phyloP scores from a whole-genome alignment of 2,888 invertebrate genomes.

The Beris morrisii region DNA sequence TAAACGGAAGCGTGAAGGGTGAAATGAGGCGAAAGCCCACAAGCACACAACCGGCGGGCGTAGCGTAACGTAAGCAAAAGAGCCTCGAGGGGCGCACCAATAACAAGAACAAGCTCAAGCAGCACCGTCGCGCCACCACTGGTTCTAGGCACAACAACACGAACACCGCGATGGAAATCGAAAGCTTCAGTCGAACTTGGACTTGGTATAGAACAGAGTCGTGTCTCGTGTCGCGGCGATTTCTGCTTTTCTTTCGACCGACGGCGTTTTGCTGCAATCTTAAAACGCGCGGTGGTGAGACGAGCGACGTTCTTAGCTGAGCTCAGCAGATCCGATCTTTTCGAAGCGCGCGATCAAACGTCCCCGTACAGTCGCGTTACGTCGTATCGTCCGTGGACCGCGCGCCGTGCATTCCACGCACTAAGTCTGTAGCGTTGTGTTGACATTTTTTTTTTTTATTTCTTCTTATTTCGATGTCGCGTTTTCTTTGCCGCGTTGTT shows the following conservation, averaged over 20 bases:
- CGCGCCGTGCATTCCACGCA: too few relatives aligned
- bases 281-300: not conserved
- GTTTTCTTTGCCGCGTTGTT: too few relatives aligned
- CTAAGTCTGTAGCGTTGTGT: too few relatives aligned
- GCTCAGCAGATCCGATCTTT: not conserved
- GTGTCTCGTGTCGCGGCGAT: constrained; percentile 13
- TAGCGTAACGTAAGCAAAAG: too few relatives aligned
- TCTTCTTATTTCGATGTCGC: too few relatives aligned
- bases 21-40: too few relatives aligned
- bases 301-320: not conserved
- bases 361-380: not conserved
- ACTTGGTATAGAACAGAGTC: constrained; percentile 23
- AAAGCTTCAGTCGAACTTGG: constrained; percentile 31
- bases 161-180: constrained; percentile 18
- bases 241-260: constrained; percentile 3
- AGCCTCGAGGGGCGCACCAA: too few relatives aligned
- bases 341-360: not conserved
- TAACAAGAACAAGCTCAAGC: too few relatives aligned
- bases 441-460: too few relatives aligned
- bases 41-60: too few relatives aligned
- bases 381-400: too few relatives aligned
- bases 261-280: not conserved
- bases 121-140: not conserved
- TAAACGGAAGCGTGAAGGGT: too few relatives aligned
- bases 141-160: not conserved